These are phyloP conservation scores for Acanthis flammea DNA, from an alignment of 2,797 vertebrate genomes.

Conservation along the genomic window DNA sequence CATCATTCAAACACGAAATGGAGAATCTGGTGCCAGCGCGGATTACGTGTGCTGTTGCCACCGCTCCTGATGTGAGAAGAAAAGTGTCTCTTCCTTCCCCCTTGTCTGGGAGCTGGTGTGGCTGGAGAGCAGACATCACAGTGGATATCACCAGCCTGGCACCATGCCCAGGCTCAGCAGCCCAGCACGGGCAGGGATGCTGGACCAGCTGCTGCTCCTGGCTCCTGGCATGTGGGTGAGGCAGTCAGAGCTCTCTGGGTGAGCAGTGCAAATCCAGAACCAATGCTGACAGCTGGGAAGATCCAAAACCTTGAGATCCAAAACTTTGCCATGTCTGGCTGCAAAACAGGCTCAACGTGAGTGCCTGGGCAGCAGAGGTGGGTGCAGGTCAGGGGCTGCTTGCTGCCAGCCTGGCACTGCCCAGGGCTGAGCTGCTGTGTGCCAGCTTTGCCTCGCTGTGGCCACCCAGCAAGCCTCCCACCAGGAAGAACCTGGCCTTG, in stretches of 20 bases:
- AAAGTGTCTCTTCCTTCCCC: not conserved
- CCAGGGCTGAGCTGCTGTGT: fast-evolving
- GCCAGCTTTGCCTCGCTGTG: fast-evolving
- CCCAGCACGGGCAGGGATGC: not conserved
- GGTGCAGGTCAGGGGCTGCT: not conserved
- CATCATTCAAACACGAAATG: conserved; percentile 63
- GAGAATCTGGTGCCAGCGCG: conserved; percentile 11
- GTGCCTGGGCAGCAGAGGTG: not conserved
- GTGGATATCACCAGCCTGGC: not conserved
- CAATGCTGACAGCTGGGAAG: fast-evolving
- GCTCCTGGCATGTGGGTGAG: fast-evolving
- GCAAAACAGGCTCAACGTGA: fast-evolving
- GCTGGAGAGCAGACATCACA: not conserved
- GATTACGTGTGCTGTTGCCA: conserved; percentile 32
- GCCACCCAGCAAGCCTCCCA: not conserved
- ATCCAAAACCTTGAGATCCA: not conserved
- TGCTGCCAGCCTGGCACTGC: fast-evolving
- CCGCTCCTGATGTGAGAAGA: not conserved
- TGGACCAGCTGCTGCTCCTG: not conserved
- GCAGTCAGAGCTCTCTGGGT: not conserved
- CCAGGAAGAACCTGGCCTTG: not conserved
- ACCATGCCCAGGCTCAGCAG: not conserved
- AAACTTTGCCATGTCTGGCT: fast-evolving
- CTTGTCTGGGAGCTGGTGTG: not conserved
- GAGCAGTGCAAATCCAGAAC: fast-evolving